A percentile compares a stretch with the other conserved stretches of the same genome.
phyloP scores from a whole-genome alignment of 2,888 invertebrate genomes.

The Trimorus sp. region DNA sequence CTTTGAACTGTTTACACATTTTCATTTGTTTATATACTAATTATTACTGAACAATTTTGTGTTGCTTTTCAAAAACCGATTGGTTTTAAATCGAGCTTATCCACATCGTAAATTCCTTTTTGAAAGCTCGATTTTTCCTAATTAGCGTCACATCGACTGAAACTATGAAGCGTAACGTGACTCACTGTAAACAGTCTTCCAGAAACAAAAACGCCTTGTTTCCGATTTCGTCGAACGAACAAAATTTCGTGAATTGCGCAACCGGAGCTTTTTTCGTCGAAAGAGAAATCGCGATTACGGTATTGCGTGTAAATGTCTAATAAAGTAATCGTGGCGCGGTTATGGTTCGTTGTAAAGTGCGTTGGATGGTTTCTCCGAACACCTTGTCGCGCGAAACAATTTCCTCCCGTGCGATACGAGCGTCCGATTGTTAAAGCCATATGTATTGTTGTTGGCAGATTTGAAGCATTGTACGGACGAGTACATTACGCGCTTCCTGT shows the following conservation, averaged over 20 bases:
- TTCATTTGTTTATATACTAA: too few relatives aligned
- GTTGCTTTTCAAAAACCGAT: too few relatives aligned
- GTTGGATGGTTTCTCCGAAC: slow-evolving; percentile 17
- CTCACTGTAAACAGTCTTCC: neutral
- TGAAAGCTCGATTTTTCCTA: too few relatives aligned
- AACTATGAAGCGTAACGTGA: neutral
- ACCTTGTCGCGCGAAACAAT: slow-evolving; percentile 40
- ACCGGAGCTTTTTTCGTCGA: neutral
- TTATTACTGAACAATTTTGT: too few relatives aligned
- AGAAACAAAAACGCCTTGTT: neutral
- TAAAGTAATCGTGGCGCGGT: neutral
- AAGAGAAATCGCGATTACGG: slow-evolving; percentile 22
- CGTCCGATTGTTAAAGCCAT: slow-evolving; percentile 14
- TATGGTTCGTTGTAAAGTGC: slow-evolving; percentile 5
- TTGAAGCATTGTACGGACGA: slow-evolving; percentile 79
- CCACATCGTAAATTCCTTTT: too few relatives aligned
- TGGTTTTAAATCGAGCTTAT: too few relatives aligned
- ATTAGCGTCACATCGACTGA: too few relatives aligned
- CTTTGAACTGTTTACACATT: too few relatives aligned
- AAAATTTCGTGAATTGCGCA: slow-evolving; percentile 1
- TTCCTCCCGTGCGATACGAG: neutral
- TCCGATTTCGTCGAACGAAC: neutral
- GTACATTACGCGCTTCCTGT: slow-evolving; percentile 79
- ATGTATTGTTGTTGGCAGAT: slow-evolving; percentile 71
- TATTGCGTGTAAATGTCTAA: slow-evolving; percentile 7